Evolutionary conservation across 2,888 invertebrate genomes (phyloP).

Genomic region (Scotopteryx bipunctaria): DNA sequence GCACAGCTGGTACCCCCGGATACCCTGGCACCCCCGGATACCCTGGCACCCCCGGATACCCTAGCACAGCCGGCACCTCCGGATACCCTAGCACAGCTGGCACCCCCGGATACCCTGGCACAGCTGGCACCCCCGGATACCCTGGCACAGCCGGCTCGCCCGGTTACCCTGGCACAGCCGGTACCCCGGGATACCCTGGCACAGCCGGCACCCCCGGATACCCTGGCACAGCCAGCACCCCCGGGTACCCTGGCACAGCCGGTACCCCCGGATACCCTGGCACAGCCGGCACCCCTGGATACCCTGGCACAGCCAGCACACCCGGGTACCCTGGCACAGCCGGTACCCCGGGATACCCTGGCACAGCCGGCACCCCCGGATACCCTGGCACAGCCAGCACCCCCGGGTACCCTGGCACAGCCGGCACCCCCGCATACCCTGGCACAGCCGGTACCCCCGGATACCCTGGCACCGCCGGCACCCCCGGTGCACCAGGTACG

Average conservation of each 20-base stretch:
- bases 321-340: conserved; percentile 36
- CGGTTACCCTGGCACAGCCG: conserved; percentile 41
- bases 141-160: conserved; percentile 33
- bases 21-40: neutral
- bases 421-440: conserved; percentile 26
- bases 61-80: conserved; percentile 42
- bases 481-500: conserved; percentile 21
- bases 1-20: conserved; percentile 35
- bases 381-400: conserved; percentile 44
- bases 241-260: conserved; percentile 45
- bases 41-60: neutral
- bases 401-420: conserved; percentile 35
- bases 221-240: conserved; percentile 31
- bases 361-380: conserved; percentile 49
- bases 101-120: conserved; percentile 32
- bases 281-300: conserved; percentile 32
- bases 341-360: conserved; percentile 30
- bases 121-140: conserved; percentile 28
- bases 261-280: conserved; percentile 36
- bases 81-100: conserved; percentile 32
- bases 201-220: conserved; percentile 11
- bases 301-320: conserved; percentile 33
- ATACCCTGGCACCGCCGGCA: neutral
- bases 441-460: conserved; percentile 7
- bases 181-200: conserved; percentile 11